Percentiles rank a stretch among this genome's conserved stretches.
Evolutionary conservation across 2,113 vertebrate genomes (phyloP).

Genomic region (Sander vitreus): DNA sequence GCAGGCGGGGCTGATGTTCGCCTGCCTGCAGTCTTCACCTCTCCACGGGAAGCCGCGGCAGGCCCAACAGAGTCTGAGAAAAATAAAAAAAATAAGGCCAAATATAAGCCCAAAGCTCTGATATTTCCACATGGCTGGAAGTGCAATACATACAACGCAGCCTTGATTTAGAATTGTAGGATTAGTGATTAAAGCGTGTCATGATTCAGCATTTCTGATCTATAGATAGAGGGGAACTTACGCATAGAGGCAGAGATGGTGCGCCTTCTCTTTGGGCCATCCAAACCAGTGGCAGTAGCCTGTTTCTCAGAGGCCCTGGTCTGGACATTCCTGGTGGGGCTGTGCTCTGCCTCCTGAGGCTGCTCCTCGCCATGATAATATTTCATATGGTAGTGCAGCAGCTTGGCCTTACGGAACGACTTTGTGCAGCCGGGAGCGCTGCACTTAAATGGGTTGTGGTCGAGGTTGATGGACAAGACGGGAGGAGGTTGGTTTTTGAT

Average conservation of each 20-base stretch:
- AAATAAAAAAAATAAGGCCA: neutral
- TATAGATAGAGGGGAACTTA: constrained; percentile 79
- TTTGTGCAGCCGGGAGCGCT: constrained; percentile 93
- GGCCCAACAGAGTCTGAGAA: constrained; percentile 77
- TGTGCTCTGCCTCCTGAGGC: constrained; percentile 85
- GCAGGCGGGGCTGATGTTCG: constrained; percentile 84
- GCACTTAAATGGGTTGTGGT: constrained; percentile 96
- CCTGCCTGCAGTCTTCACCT: constrained; percentile 78
- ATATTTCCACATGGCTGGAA: neutral
- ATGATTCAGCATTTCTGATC: neutral
- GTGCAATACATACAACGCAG: neutral
- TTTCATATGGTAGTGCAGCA: constrained; percentile 98
- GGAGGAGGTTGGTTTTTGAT: constrained; percentile 89
- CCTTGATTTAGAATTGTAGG: neutral
- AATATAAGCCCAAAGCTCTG: neutral
- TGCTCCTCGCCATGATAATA: constrained; percentile 96
- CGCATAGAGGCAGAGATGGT: constrained; percentile 89
- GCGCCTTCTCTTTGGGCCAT: constrained; percentile 89
- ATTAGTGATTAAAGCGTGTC: neutral
- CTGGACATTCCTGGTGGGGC: constrained; percentile 87
- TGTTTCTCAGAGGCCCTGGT: constrained; percentile 90
- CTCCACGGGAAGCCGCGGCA: constrained; percentile 64
- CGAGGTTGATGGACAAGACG: constrained; percentile 89
- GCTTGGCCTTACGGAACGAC: constrained; percentile 96
- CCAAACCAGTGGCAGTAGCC: constrained; percentile 68